Evolutionary conservation across 2,113 vertebrate genomes (phyloP).

Genomic region (Melanerpes aurifrons): DNA sequence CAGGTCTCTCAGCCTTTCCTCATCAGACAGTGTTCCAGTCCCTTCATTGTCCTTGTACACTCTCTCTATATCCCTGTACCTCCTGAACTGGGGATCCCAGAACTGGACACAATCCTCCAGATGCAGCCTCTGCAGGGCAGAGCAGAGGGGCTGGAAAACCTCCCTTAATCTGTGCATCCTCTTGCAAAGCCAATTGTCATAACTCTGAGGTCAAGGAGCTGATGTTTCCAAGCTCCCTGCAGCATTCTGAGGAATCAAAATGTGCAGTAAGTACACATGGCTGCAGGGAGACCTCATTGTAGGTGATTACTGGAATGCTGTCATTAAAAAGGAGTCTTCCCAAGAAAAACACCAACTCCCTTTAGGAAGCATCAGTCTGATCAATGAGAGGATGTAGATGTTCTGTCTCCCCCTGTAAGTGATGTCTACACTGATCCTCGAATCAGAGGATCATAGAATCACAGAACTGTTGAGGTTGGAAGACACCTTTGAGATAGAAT

Average conservation of each 20-base stretch:
- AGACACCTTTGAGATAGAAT: too few relatives aligned
- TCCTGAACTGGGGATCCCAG: too few relatives aligned
- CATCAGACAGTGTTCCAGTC: too few relatives aligned
- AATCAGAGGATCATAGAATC: too few relatives aligned
- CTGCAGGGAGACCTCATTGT: neutral
- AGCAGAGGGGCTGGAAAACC: too few relatives aligned
- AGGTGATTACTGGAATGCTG: neutral
- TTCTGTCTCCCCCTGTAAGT: neutral
- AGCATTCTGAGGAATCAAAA: neutral
- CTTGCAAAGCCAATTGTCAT: neutral
- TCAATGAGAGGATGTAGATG: neutral
- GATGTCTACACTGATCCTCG: neutral
- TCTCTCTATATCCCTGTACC: too few relatives aligned
- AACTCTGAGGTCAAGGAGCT: neutral
- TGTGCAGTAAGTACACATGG: neutral
- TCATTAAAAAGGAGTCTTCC: neutral
- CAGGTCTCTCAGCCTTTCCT: too few relatives aligned
- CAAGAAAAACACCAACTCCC: neutral
- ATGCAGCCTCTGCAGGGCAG: too few relatives aligned
- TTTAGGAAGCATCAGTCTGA: neutral
- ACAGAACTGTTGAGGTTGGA: too few relatives aligned
- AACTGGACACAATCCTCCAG: too few relatives aligned
- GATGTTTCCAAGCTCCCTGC: neutral
- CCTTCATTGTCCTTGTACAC: too few relatives aligned
- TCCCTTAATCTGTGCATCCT: neutral